Evolutionary conservation across 2,113 vertebrate genomes (phyloP), one percentile per base, ranked within the genome.

Genomic region (Cottus gobio): DNA sequence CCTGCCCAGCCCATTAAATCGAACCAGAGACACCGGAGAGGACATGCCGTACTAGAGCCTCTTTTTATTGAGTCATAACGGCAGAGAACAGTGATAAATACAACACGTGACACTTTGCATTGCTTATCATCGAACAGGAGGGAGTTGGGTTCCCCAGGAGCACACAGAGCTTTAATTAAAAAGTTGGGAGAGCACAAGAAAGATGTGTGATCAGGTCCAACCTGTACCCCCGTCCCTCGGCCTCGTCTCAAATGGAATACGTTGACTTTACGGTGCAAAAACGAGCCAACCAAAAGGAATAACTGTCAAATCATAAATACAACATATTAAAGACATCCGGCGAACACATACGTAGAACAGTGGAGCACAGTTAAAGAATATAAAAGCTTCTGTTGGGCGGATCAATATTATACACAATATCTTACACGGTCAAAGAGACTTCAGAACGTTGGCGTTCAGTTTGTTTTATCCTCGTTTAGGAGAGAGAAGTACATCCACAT

Each of bases 391-490:
- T 24, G 37, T 7, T 54, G 10, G 42, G 18, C 7, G 2, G 57
- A 81, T 80, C 75, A 26, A 68, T 63, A 71, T 54, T 71, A 68
- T 78, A 28, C 72, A 86, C 74, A 83, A 7, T 76, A 81, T 84
- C 15, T 72, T 77, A 85, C 44, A 82, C 62, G 24, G 20, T 24
- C 42, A 37, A 48, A 54, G 31, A 82, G 44, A 54, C 31, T 26
- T 39, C 20, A 52, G 24, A 52, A 31, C 24, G 26, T 57, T 5
- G 26, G 28, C 1, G 5, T 50, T 46, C 44, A 4, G 44, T 46
- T 5, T 24, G 50, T 54, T 52, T n/a, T 1, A 22, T 52, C 48
- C 48, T 52, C 2, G 20, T 52, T 24, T 52, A 11, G 22, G 24
- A 15, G 4, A 56, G 24, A 57, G 4, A 22, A 30, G 30, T 31